Base-by-base conservation (phyloP, 2,888 invertebrate genomes). In the Caenorhabditis sulstoni region DNA sequence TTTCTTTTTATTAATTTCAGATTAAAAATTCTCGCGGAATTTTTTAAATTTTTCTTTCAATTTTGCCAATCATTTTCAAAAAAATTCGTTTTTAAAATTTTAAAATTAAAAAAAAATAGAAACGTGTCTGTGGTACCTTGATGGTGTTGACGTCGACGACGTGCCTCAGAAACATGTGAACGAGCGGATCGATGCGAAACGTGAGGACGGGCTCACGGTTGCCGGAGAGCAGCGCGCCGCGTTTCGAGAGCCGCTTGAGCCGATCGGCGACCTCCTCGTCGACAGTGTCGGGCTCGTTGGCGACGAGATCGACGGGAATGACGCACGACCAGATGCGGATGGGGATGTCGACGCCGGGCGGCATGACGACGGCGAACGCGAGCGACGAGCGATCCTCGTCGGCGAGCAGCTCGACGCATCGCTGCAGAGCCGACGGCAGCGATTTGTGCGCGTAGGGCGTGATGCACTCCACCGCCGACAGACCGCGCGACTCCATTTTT, bases 271-370 rank as follows among this genome's bases (percentile, higher is more conserved):
- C 78, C 57, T 78, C 71, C 23, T 78, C 73, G n/a, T 82, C 82
- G 16, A 77, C 41, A 2, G 41, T 12, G 0, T 65, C 57, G n/a
- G 78, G 68, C 9, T 67, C 80, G 35, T 50, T 62, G 1, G 71
- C 66, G 39, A 67, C 67, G 8, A 79, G 53, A 23, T 82, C 79
- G 0, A 82, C 78, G 7, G 82, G 82, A 39, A 80, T 73, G 0
- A 82, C 61, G 12, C 49, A 52, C 2, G 77, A 57, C 80, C 82
- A 82, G 22, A 80, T 65, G 29, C 78, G 70, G 16, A 81, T 20
- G 18, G 83, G 81, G 35, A 83, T 70, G 58, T 76, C 74, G 3
- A 64, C 20, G 23, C 70, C 77, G 0, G 81, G 71, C 1, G 83
- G 83, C 68, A 83, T 76, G 2, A 81, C 66, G 2, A 73, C 79